Conservation (phyloP, 2,888 invertebrate genomes). For the Caenorhabditis sp. region DNA sequence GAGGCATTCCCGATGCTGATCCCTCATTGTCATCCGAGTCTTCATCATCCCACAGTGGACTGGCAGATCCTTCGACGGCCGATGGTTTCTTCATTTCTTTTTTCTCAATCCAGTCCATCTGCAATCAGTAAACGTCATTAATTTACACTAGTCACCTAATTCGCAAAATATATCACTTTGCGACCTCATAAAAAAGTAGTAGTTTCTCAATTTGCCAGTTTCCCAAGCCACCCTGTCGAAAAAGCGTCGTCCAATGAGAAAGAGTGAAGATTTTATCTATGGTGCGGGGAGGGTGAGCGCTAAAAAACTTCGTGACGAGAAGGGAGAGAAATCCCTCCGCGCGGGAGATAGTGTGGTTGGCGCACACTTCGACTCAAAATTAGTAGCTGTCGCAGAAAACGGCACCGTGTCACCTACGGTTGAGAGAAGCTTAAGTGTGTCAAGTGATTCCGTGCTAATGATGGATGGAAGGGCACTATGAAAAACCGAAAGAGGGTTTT, state of each 20-base stretch:
- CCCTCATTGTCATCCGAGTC: conserved; percentile 43
- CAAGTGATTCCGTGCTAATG: conserved; percentile 54
- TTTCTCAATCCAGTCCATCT: conserved; percentile 63
- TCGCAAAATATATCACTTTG: conserved; percentile 50
- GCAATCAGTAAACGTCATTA: conserved; percentile 49
- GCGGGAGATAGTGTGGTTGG: neutral
- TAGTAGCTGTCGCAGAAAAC: conserved; percentile 28
- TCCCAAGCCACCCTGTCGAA: neutral
- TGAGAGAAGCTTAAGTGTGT: conserved; percentile 54
- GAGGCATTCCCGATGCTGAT: conserved; percentile 56
- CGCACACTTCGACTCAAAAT: conserved; percentile 21
- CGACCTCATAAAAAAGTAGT: conserved; percentile 53
- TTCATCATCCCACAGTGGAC: conserved; percentile 57
- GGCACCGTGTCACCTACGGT: conserved; percentile 30
- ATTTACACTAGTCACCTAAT: conserved; percentile 45
- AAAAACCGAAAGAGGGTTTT: conserved; percentile 17
- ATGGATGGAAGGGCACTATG: conserved; percentile 52
- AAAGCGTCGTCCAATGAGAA: conserved; percentile 6
- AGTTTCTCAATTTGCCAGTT: conserved; percentile 15
- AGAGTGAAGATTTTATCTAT: conserved; percentile 40
- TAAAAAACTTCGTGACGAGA: neutral
- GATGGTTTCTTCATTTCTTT: conserved; percentile 32
- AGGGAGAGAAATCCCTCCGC: neutral
- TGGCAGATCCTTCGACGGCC: conserved; percentile 47
- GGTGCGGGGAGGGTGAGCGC: neutral